Percentiles rank a stretch among this genome's conserved stretches.
Evolutionary conservation across 2,113 vertebrate species (phyloP).

Genomic region (Melanerpes formicivorus): DNA sequence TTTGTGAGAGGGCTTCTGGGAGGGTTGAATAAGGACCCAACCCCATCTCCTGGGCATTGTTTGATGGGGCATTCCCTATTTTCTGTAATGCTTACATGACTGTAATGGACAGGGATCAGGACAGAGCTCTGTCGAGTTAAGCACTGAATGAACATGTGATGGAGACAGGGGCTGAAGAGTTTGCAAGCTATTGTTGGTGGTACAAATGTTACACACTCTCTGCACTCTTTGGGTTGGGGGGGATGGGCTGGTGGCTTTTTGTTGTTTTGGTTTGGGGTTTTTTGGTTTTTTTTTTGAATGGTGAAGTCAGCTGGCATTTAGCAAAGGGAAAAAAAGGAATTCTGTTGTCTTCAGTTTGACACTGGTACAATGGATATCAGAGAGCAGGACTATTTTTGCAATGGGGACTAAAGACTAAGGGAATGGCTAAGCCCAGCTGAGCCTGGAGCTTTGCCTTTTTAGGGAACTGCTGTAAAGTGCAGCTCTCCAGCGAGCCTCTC

Average conservation of each 20-base stretch:
- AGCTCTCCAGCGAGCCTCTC: not conserved
- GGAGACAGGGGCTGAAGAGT: not conserved
- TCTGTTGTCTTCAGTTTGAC: not conserved
- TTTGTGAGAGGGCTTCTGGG: not conserved
- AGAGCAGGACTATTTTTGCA: not conserved
- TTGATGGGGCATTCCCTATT: not conserved
- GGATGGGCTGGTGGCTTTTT: not conserved
- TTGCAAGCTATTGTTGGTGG: not conserved
- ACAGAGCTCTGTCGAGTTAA: not conserved
- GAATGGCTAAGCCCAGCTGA: not conserved
- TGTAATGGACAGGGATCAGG: not conserved
- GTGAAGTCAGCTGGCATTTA: not conserved
- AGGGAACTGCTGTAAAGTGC: not conserved
- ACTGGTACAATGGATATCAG: not conserved
- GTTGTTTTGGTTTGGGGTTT: no score
- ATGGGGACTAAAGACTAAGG: not conserved
- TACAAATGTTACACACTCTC: not conserved
- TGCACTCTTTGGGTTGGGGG: not conserved
- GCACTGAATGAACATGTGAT: not conserved
- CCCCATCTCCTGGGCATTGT: not conserved
- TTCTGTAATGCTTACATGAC: not conserved
- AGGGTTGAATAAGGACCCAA: not conserved
- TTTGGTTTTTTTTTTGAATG: not conserved
- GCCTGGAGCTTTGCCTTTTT: conserved; percentile 34
- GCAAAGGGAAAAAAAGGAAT: not conserved